Conservation (phyloP, 2,113 vertebrate species). For the Phalacrocorax aristotelis region DNA sequence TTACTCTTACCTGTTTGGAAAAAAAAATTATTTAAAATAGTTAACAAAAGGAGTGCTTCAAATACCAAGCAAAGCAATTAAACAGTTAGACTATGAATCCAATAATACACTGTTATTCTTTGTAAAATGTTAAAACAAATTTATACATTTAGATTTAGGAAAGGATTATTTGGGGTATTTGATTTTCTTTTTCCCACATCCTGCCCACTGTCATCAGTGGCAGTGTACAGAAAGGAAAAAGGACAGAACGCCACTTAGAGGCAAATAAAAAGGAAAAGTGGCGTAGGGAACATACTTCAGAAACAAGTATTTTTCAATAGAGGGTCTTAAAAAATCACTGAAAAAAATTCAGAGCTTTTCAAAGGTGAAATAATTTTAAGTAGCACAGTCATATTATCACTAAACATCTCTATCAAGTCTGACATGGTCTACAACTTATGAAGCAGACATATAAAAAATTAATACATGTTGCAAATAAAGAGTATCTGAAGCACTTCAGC, state of each 20-base stretch:
- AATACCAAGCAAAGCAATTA: not conserved
- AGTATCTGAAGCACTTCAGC: not conserved
- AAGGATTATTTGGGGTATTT: not conserved
- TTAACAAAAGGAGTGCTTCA: conserved; percentile 2
- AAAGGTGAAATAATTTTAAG: not conserved
- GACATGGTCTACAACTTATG: not conserved
- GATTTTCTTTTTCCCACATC: not conserved
- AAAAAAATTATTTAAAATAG: not conserved
- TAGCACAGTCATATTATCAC: not conserved
- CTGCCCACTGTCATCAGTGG: not conserved
- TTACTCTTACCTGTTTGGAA: not conserved
- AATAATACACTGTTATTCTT: not conserved
- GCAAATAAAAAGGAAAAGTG: not conserved
- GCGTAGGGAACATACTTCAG: not conserved
- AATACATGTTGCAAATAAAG: not conserved
- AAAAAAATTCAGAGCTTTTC: not conserved
- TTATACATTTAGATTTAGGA: not conserved
- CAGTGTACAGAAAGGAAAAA: not conserved
- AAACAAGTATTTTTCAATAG: not conserved
- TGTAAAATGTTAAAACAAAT: not conserved
- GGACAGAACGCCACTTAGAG: not conserved
- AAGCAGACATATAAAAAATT: not conserved
- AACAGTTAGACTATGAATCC: not conserved
- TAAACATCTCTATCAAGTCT: not conserved
- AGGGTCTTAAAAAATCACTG: not conserved